Evolutionary conservation across 2,113 vertebrate genomes (phyloP), one percentile per base, ranked within the genome.

Genomic region (Quiscalus mexicanus): DNA sequence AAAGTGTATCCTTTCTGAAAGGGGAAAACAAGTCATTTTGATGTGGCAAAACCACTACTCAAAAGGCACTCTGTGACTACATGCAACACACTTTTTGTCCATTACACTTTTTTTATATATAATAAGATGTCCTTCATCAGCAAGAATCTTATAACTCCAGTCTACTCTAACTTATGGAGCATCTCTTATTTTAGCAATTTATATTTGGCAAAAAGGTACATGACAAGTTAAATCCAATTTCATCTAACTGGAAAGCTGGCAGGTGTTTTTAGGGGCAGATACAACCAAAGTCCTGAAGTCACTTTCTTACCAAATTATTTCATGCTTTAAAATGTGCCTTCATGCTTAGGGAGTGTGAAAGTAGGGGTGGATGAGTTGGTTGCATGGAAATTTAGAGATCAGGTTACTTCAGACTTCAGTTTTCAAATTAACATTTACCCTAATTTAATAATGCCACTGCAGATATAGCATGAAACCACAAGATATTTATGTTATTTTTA

Each of bases 1-100:
- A 99, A 99, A 2, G 99, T 99, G 69, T 99, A 99, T 33, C 99
- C 99, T 49, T 97, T 98, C 99, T 99, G 65, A 49, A 96, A 90
- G 65, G 14, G 82, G 24, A 82, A 73, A 94, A 65, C 7, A 87
- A 76, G 18, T 19, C 1, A n/a, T 28, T 90, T 86, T 84, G 5
- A 84, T 3, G 3, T 11, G 56, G 47, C 63, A 93, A 14, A 42
- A 45, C 33, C 15, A 39, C 11, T 52, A 33, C 10, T 67, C 33
- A 71, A 89, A 82, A 83, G 18, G 6, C 9, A 52, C 11, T 55
- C n/a, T 42, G 10, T 15, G 33, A 55, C 18, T 59, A 42, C 30
- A 39, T 9, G 15, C 20, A 94, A 65, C 6, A 59, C 7, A 42
- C 4, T 50, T 62, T 37, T 62, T 79, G 19, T 39, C 37, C 37